Percentiles rank a stretch among this genome's conserved stretches.
phyloP scores from a whole-genome alignment of 2,113 vertebrate species.

The Gadus chalcogrammus region DNA sequence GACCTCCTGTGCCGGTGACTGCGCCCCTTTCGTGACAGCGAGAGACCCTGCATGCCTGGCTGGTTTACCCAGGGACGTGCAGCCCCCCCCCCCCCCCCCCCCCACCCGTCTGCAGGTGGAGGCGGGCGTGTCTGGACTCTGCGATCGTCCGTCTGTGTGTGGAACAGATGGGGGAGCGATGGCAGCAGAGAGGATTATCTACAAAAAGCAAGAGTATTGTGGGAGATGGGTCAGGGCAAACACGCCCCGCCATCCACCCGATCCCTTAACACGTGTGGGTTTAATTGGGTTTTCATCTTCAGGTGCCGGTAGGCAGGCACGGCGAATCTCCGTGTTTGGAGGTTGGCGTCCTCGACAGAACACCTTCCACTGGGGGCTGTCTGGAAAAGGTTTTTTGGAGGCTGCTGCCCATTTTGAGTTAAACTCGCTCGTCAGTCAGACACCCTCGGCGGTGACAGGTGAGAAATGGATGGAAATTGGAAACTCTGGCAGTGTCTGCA shows the following conservation, averaged over 20 bases:
- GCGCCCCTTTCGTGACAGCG: slow-evolving; percentile 43
- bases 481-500: slow-evolving; percentile 45
- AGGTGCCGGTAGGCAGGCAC: slow-evolving; percentile 20
- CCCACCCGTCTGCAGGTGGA: slow-evolving; percentile 45
- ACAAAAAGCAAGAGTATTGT: not conserved
- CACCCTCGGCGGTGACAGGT: slow-evolving; percentile 56
- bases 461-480: slow-evolving; percentile 51
- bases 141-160: slow-evolving; percentile 26
- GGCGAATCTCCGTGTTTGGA: slow-evolving; percentile 3
- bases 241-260: not conserved
- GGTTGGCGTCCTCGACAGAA: slow-evolving; percentile 6
- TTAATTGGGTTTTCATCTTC: slow-evolving; percentile 26
- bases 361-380: slow-evolving; percentile 6
- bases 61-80: slow-evolving; percentile 13
- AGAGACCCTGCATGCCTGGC: slow-evolving; percentile 17
- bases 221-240: not conserved
- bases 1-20: slow-evolving; percentile 23
- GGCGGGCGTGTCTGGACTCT: slow-evolving; percentile 26
- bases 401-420: slow-evolving; percentile 21
- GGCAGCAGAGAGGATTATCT: not conserved
- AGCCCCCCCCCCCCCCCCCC: no score
- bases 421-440: slow-evolving; percentile 38
- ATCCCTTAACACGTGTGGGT: slow-evolving; percentile 18
- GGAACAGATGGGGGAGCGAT: not conserved
- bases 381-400: slow-evolving; percentile 15